Evolutionary conservation across 2,113 vertebrate species (phyloP).

Genomic region (Barnardius zonarius): DNA sequence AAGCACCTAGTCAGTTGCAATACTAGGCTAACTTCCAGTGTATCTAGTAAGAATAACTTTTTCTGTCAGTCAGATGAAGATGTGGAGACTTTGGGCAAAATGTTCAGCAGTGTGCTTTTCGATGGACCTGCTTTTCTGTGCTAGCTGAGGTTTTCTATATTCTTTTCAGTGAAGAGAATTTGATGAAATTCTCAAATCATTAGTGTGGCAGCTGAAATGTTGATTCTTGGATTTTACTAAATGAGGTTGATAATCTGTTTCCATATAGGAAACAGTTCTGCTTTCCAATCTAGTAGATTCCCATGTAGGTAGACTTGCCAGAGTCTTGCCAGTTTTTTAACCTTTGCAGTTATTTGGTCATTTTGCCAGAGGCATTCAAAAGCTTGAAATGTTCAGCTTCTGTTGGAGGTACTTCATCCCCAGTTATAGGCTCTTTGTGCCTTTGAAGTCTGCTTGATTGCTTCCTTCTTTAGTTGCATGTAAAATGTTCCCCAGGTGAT

Average conservation of each 20-base stretch:
- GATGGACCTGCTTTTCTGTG: background rate
- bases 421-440: background rate
- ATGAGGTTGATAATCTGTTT: background rate
- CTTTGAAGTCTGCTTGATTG: background rate
- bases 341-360: background rate
- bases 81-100: background rate
- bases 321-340: background rate
- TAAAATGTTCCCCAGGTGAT: background rate
- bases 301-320: background rate
- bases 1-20: background rate
- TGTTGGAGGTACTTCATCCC: background rate
- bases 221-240: background rate
- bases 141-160: background rate
- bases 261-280: background rate
- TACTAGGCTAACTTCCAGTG: background rate
- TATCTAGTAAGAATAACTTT: background rate
- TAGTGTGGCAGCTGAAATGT: background rate
- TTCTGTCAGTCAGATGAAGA: background rate
- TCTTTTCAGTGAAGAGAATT: background rate
- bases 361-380: background rate
- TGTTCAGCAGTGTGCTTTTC: background rate
- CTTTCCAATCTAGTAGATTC: background rate
- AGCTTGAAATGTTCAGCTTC: background rate
- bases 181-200: background rate
- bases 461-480: background rate